Percentiles rank a stretch among this genome's conserved stretches.
phyloP scores from a whole-genome alignment of 2,888 invertebrate genomes.

The Galeopsomyia nigrocyanea region DNA sequence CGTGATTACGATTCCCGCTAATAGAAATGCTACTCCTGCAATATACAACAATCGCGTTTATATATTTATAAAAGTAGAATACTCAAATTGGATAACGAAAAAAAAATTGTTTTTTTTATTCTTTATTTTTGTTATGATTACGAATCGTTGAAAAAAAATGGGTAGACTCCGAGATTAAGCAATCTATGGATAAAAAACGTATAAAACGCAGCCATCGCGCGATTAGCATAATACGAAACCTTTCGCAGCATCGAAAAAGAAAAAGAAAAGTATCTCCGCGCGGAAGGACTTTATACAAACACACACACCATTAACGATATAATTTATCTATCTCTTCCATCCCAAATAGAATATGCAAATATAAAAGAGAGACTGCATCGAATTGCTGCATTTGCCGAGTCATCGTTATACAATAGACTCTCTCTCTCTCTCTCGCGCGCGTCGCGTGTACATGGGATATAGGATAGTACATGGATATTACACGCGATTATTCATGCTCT shows the following conservation, averaged over 20 bases:
- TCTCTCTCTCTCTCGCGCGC: too few species aligned
- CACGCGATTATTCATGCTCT: constrained; percentile 38
- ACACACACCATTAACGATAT: too few species aligned
- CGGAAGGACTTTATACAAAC: background rate
- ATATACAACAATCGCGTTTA: constrained; percentile 40
- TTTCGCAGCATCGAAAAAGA: too few species aligned
- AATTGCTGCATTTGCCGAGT: constrained; percentile 7
- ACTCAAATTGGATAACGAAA: too few species aligned
- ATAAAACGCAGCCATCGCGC: too few species aligned
- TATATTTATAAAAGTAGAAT: background rate
- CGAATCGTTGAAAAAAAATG: too few species aligned
- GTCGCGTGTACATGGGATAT: background rate
- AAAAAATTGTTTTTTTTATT: background rate
- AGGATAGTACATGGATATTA: background rate
- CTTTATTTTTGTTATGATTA: too few species aligned
- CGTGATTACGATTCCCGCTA: constrained; percentile 85
- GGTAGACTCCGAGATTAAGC: too few species aligned
- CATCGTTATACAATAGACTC: constrained; percentile 37
- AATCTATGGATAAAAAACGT: too few species aligned
- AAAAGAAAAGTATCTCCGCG: background rate
- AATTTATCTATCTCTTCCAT: background rate
- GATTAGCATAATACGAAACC: too few species aligned
- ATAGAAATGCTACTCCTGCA: constrained; percentile 82
- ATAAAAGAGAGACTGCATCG: background rate
- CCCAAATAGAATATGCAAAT: constrained; percentile 4